Base-by-base conservation (phyloP, 2,888 invertebrate genomes). In the Clivina fossor region DNA sequence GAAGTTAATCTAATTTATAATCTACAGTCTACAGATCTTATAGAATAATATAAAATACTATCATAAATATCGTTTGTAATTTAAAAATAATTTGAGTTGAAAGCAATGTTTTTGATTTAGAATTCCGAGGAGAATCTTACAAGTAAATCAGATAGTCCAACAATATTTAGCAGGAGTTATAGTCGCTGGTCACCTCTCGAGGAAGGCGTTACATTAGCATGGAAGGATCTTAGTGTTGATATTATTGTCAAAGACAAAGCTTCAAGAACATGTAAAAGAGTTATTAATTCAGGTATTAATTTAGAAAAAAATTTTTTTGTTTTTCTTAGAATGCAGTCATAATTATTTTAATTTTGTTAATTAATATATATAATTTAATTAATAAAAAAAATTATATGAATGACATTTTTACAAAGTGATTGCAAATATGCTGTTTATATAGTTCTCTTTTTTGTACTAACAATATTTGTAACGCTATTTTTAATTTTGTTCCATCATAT, bases 171-270 rank as follows among this genome's bases (percentile, higher is more conserved):
- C n/a, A 19, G 55, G 11, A 55, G 53, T 26, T 53, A 44, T 24
- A 53, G 72, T 37, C 74, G 76, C 62, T 80, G 80, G 79, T 76
- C 80, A 16, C 79, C 79, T 2, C 69, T 78, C 13, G 79, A 79
- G 56, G 82, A 84, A 38, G 87, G 84, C 0, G 79, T 86, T 43
- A 90, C 89, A 0, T 74, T 92, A 22, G 85, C 88, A 0, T 92
- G 91, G 91, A 78, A 83, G 40, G 88, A 91, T 68, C 73, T 92
- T 0, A 85, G 84, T 30, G 86, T 90, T 1, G 89, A 88, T 64
- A 82, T 84, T 7, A 68, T 73, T 56, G 63, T 68, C n/a, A 70
- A 68, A 44, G 65, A 65, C 19, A 69, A 69, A 8, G 69, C 70
- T 57, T 63, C 71, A 66, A 54, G 76, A 68, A 65, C 72, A 63